Base-by-base conservation (phyloP, 2,113 vertebrate genomes). In the Eonycteris spelaea region DNA sequence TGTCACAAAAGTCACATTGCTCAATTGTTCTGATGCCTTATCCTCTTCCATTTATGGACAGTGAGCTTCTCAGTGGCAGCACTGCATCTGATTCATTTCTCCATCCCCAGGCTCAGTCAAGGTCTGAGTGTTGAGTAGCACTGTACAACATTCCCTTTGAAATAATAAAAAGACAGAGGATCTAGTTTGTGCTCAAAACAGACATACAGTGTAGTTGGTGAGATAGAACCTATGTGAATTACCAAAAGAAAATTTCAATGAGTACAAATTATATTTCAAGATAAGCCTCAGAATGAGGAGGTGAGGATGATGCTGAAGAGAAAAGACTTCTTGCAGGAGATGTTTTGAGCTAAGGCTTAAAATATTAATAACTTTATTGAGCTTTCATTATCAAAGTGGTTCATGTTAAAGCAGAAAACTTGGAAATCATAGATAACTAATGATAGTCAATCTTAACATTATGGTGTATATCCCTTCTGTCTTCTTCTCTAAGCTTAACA, bases 351-450 rank as follows among this genome's bases (percentile, higher is more conserved):
- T 45, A 84, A 79, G 14, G 11, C 51, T 30, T 30, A 28, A 86
- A 86, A 88, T 73, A 33, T 30, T 9, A 79, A 38, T 63, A 77
- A 83, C 16, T 55, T 80, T 59, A 68, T 45, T 89, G 53, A 51
- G 12, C 67, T 97, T 93, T 88, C 65, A 78, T 45, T 35, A 78
- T 96, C 61, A 88, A 96, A 78, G 35, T 82, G 21, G 53, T 70
- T 91, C 65, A 13, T 40, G 22, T 63, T 73, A 88, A 67, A 90
- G 51, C n/a, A 95, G 83, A 93, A 86, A 53, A 86, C 15, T 63
- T 87, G 33, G 70, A 90, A 94, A 78, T 95, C 45, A 75, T 30
- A 95, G 45, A 24, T 83, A 65, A 18, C 63, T 21, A 75, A 40
- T 48, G 19, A 53, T 7, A 26, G 68, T 55, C 78, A 83, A 35